A percentile compares a stretch with the other conserved stretches of the same genome.
phyloP scores from a whole-genome alignment of 2,113 vertebrate genomes.

The Prunella fulvescens region DNA sequence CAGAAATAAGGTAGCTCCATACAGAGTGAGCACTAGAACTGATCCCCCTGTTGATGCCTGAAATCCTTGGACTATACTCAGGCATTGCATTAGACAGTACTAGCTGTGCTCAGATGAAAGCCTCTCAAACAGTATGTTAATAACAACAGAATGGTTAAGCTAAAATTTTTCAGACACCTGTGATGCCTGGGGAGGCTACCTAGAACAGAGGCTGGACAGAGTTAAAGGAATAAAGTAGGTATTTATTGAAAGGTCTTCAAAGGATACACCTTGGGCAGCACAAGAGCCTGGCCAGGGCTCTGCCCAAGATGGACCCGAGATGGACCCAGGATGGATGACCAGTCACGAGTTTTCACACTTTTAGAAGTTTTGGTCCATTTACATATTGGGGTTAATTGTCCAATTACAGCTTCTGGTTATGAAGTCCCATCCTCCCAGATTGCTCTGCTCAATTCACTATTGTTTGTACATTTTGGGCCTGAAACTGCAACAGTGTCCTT shows the following conservation, averaged over 20 bases:
- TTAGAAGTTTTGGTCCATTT: not conserved
- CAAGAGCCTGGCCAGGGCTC: fast-evolving
- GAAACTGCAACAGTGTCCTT: not conserved
- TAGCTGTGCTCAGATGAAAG: not conserved
- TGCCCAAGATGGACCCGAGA: not conserved
- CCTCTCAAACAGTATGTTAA: not conserved
- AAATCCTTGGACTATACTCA: not conserved
- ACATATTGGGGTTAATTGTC: not conserved
- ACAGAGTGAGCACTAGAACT: not conserved
- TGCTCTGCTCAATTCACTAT: not conserved
- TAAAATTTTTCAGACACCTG: not conserved
- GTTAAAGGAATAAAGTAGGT: not conserved
- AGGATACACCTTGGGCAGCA: not conserved
- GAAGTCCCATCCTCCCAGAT: not conserved
- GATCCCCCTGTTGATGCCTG: not conserved
- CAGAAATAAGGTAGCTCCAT: not conserved
- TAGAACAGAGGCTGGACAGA: not conserved
- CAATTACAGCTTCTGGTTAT: not conserved
- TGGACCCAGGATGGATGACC: not conserved
- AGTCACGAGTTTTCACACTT: not conserved
- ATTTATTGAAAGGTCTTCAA: not conserved
- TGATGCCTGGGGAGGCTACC: not conserved
- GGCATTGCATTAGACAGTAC: not conserved
- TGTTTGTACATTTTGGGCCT: not conserved
- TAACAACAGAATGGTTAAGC: not conserved